Base-by-base conservation (phyloP, 2,888 invertebrate genomes). In the Molorchus minor region DNA sequence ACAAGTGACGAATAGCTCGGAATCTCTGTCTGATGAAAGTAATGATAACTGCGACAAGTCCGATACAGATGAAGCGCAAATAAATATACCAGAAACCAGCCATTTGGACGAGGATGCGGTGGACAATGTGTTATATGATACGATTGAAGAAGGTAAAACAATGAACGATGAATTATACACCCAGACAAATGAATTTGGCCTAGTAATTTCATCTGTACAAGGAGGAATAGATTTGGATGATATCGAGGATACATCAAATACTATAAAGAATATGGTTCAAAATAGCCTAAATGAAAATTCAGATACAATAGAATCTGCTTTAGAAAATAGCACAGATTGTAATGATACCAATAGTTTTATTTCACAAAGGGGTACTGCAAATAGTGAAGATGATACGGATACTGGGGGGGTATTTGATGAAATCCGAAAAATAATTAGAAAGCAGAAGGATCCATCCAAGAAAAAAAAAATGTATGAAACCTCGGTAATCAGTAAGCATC, bases 401-500 rank as follows among this genome's bases (percentile, higher is more conserved):
- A 45, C 63, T 5, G 59, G 56, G 20, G 44, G 51, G 13, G 66
- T 68, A 5, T 61, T 70, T 40, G 62, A 64, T 51, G 65, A 70
- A 60, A 65, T 72, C 8, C 64, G 71, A 44, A 68, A 67, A 56
- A 72, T 71, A 20, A 71, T 72, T 19, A 59, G 56, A 10, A 70
- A 69, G 53, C 62, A 61, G 33, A 67, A 60, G 12, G 13, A 13
- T 41, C 13, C 16, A 40, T 30, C 20, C 19, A 36, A 13, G 19
- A 35, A 45, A 58, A 44, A 40, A 20, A 25, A 17, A 44, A 60
- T 25, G 36, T 33, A 45, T 29, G 20, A 1, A 13, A 35, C 20
- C 3, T 16, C 10, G 51, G 16, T 13, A 52, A 45, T 10, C 19
- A 43, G 21, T 33, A 21, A n/a, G n/a, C n/a, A n/a, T 30, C 17